Conservation (phyloP, 2,888 invertebrate genomes). For the Cylindroiulus punctatus region DNA sequence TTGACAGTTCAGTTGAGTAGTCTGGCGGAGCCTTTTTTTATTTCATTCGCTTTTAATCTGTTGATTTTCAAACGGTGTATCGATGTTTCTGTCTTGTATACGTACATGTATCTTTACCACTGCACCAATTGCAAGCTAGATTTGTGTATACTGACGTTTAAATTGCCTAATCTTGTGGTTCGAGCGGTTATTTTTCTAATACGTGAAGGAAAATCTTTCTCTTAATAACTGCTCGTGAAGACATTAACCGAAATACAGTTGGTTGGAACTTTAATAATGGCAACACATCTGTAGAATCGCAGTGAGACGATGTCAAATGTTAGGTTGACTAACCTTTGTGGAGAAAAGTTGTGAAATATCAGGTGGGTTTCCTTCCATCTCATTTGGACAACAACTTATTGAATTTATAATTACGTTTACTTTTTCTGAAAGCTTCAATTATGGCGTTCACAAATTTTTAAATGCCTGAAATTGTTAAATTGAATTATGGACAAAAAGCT, state of each 20-base stretch:
- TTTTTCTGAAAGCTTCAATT: no score
- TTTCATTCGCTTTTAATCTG: not conserved
- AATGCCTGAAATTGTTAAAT: no score
- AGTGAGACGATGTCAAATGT: no score
- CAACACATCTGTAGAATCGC: no score
- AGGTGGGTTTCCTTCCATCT: no score
- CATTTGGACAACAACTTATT: no score
- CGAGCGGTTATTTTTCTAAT: not conserved
- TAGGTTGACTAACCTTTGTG: no score
- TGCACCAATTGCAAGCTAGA: not conserved
- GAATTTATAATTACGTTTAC: no score
- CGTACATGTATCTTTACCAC: not conserved
- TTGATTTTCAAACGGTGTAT: not conserved
- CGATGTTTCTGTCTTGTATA: not conserved
- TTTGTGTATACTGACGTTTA: not conserved
- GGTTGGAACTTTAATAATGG: no score
- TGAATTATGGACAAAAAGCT: no score
- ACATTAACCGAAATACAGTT: not conserved
- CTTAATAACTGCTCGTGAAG: not conserved
- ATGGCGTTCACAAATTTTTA: no score
- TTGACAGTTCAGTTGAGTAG: not conserved
- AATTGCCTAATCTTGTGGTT: not conserved
- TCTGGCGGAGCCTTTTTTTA: not conserved
- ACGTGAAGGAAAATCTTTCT: slow-evolving; percentile 2
- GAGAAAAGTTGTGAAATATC: no score